These are phyloP conservation scores for Otocyon megalotis DNA, from an alignment of 2,113 vertebrate genomes.

Conservation along the genomic window DNA sequence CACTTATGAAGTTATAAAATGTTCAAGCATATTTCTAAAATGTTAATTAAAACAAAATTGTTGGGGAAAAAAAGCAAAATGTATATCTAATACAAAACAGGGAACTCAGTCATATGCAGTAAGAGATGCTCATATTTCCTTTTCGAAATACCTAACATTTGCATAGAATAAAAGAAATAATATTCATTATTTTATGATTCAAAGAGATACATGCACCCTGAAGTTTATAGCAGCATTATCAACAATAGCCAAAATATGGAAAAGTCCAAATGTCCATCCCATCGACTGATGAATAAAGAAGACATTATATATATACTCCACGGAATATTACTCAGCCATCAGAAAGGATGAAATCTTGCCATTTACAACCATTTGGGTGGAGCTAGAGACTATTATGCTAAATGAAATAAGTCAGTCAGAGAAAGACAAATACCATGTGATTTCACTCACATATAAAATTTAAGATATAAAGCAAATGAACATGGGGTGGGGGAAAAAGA, in stretches of 20 bases:
- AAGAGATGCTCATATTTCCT: background rate
- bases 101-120: background rate
- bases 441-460: background rate
- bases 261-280: background rate
- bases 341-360: background rate
- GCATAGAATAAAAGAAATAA: background rate
- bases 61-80: background rate
- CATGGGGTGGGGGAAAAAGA: background rate
- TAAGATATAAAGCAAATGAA: background rate
- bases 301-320: background rate
- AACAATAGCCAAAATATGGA: background rate
- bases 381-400: background rate
- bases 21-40: background rate
- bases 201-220: background rate
- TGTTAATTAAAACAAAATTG: background rate
- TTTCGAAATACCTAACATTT: conserved; percentile 16
- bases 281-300: background rate
- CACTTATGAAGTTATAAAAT: background rate
- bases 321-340: background rate
- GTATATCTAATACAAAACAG: background rate
- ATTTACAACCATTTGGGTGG: background rate
- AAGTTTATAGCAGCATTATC: background rate
- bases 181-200: background rate
- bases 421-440: background rate
- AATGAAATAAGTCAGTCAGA: background rate